Conservation (phyloP, 2,888 invertebrate genomes). For the Netelia virgata region DNA sequence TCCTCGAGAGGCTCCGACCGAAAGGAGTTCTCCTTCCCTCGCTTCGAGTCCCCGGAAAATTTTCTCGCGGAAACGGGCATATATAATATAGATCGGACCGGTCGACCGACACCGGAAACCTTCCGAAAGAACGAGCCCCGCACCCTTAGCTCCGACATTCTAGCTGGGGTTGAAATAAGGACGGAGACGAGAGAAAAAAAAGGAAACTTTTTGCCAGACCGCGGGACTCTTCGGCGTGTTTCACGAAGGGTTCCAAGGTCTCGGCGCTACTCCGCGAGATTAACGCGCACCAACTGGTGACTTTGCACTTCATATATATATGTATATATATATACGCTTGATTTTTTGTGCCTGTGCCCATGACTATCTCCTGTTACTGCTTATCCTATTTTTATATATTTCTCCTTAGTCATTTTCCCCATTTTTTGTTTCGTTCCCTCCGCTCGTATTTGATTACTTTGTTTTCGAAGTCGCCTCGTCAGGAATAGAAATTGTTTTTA, state of each 20-base stretch:
- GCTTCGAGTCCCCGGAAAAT: slow-evolving; percentile 50
- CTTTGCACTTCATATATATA: slow-evolving; percentile 14
- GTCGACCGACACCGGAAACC: slow-evolving; percentile 63
- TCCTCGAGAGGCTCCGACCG: slow-evolving; percentile 60
- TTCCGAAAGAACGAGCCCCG: slow-evolving; percentile 54
- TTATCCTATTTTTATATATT: slow-evolving; percentile 16
- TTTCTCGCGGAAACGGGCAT: slow-evolving; percentile 49
- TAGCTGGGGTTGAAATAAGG: slow-evolving; percentile 31
- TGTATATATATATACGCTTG: neutral
- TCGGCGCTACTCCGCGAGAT: slow-evolving; percentile 40
- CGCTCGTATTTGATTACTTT: neutral
- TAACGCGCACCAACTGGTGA: slow-evolving; percentile 57
- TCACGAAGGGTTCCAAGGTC: slow-evolving; percentile 48
- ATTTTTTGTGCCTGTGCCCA: slow-evolving; percentile 20
- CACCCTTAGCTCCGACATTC: slow-evolving; percentile 44
- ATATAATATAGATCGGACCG: slow-evolving; percentile 25
- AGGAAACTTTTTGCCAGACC: slow-evolving; percentile 44
- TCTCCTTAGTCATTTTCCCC: neutral
- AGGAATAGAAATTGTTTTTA: neutral
- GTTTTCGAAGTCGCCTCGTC: neutral
- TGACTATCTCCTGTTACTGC: slow-evolving; percentile 7
- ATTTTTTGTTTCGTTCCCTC: too few species aligned
- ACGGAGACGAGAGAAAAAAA: slow-evolving; percentile 19
- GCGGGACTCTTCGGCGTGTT: slow-evolving; percentile 5
- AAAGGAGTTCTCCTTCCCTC: slow-evolving; percentile 56